Evolutionary conservation across 1,140 invertebrate genomes (phyloP).

Genomic region (Proctacanthus coquilletti): DNA sequence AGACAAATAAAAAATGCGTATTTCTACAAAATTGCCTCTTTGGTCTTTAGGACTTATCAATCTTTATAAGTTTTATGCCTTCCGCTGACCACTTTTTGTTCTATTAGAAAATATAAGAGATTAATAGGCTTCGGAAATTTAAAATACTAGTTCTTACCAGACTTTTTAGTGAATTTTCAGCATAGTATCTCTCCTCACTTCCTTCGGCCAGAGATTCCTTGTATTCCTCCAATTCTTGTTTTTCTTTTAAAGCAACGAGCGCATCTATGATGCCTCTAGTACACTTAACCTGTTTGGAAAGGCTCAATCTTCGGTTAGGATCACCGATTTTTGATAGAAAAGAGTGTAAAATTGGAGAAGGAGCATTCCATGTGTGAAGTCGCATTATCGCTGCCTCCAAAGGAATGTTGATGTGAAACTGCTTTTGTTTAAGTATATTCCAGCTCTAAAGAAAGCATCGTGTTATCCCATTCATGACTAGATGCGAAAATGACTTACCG

Average conservation of each 20-base stretch:
- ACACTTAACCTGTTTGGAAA: conserved; percentile 21
- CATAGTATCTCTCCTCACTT: conserved; percentile 26
- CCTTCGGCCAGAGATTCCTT: conserved; percentile 17
- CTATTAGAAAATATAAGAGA: no score
- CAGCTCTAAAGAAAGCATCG: conserved; percentile 13
- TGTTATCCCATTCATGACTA: not conserved
- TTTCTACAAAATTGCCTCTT: no score
- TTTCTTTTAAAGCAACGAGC: conserved; percentile 20
- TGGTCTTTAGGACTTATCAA: no score
- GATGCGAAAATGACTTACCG: no score
- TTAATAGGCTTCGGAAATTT: no score
- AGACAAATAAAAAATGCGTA: no score
- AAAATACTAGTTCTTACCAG: no score
- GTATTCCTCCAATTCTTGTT: conserved; percentile 19
- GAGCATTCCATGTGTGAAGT: conserved; percentile 19
- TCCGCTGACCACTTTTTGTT: no score
- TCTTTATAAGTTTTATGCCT: no score
- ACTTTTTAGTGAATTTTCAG: conserved; percentile 23
- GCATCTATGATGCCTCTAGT: conserved; percentile 24
- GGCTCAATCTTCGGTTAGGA: conserved; percentile 16
- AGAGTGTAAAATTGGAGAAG: conserved; percentile 17
- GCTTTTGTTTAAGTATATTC: conserved; percentile 22
- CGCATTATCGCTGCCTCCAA: conserved; percentile 19
- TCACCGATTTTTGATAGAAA: conserved; percentile 26
- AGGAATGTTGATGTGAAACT: conserved; percentile 27